phyloP scores from a whole-genome alignment of 2,797 vertebrate genomes.

The Neomorphus geoffroyi region DNA sequence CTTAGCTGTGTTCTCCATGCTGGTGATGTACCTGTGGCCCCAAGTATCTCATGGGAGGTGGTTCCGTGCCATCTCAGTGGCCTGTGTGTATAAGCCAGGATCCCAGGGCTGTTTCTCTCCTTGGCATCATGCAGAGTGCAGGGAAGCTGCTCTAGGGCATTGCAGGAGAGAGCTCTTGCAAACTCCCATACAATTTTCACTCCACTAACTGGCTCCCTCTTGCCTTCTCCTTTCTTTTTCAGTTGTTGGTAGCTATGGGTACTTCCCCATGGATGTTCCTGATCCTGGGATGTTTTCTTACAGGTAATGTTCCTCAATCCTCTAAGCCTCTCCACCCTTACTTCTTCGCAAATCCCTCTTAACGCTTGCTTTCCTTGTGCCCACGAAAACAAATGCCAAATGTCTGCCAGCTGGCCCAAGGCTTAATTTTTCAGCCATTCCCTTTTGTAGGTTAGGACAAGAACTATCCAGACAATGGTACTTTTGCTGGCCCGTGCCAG shows the following conservation, averaged over 20 bases:
- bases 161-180: not conserved
- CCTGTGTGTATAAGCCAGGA: accelerated
- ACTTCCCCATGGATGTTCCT: constrained; percentile 69
- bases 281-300: constrained; percentile 79
- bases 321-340: not conserved
- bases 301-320: constrained; percentile 64
- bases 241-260: constrained; percentile 82
- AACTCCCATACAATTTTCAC: not conserved
- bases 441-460: not conserved
- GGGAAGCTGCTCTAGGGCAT: not conserved
- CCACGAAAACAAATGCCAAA: not conserved
- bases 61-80: accelerated
- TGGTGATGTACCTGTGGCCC: too few species aligned
- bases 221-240: constrained; percentile 57
- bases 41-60: accelerated
- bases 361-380: not conserved
- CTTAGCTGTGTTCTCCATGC: accelerated
- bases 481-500: accelerated
- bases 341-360: not conserved
- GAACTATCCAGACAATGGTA: not conserved
- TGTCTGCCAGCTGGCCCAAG: not conserved
- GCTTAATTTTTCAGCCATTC: not conserved
- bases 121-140: accelerated
- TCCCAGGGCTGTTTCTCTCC: accelerated
- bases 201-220: not conserved